These are phyloP conservation scores for Neodontobutis hainanensis DNA, from an alignment of 2,113 vertebrate species.

Conservation along the genomic window DNA sequence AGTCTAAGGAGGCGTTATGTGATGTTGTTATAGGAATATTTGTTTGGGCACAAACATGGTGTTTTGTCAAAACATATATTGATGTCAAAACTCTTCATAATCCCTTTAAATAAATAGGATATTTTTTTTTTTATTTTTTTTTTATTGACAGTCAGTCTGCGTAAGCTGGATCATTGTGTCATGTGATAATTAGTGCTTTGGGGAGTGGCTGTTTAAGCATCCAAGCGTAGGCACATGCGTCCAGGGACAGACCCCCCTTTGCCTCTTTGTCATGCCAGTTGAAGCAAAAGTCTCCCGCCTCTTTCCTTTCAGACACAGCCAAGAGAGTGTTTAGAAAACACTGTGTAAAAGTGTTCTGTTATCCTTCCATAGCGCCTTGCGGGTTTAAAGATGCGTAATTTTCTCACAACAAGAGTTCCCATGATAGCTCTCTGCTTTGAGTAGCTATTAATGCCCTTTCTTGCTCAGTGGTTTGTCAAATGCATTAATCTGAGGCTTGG, in stretches of 20 bases:
- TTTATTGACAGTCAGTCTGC: constrained; percentile 50
- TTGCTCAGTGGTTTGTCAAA: constrained; percentile 80
- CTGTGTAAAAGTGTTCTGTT: constrained; percentile 45
- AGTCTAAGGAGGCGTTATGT: too few relatives aligned
- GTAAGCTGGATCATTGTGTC: constrained; percentile 69
- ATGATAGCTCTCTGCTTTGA: constrained; percentile 76
- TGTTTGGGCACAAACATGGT: background rate
- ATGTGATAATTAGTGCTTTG: constrained; percentile 71
- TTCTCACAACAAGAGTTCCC: constrained; percentile 75
- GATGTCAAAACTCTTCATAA: too few relatives aligned
- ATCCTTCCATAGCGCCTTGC: constrained; percentile 50
- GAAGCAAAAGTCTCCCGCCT: constrained; percentile 27
- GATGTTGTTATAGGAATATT: too few relatives aligned
- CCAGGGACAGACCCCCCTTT: constrained; percentile 34
- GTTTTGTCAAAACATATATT: too few relatives aligned
- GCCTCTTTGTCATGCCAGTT: constrained; percentile 42
- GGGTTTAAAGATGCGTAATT: constrained; percentile 66
- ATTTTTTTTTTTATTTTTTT: constrained; percentile 1
- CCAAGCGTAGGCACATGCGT: constrained; percentile 21
- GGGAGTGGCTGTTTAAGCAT: constrained; percentile 39
- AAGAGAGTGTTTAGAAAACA: constrained; percentile 57
- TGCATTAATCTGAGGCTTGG: constrained; percentile 72
- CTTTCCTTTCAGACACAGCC: constrained; percentile 50
- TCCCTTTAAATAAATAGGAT: constrained; percentile 28
- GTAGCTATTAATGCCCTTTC: constrained; percentile 81